Base-by-base conservation (phyloP, 2,113 vertebrate genomes). In the Austrofundulus limnaeus region DNA sequence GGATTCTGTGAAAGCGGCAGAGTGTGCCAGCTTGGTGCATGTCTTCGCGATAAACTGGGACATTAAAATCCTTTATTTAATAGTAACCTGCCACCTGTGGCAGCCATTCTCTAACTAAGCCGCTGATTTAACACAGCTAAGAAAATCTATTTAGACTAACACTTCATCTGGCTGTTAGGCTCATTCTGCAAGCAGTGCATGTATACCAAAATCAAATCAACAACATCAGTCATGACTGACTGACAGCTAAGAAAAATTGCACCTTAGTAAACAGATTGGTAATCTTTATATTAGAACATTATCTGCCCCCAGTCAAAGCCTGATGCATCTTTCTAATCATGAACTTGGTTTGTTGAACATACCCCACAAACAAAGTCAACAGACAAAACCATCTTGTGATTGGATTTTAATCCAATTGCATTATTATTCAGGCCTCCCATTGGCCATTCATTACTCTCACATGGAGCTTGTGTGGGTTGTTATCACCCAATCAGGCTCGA, bases 371-470 rank as follows among this genome's bases (percentile, higher is more conserved):
- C 87, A 88, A 88, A 88, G 87, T 89, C 86, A 91, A 91, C 88
- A 90, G 81, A 85, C 77, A 88, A 88, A 88, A 88, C 75, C 85
- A 68, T 78, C 48, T 72, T 78, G 78, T 90, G 89, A 90, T 90
- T 90, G 88, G 85, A 87, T 90, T 90, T 90, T 87, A 90, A 90
- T 90, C 87, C 86, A 80, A 86, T 85, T 75, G 83, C 82, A 87
- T 91, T 91, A 91, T 87, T 88, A 89, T 89, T 87, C 86, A 63
- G 81, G 77, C 87, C 86, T 91, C 88, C 88, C 86, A 87, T 88
- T 90, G 87, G 89, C 78, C 86, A 79, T 87, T 88, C 87, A 88
- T 88, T 90, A 87, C 84, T 88, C 80, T 89, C 86, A 90, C 86
- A 84, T 83, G 85, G 83, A 75, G 86, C 75, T 76, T 85, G 87